These are phyloP conservation scores for Archips crataeganus DNA, from an alignment of 2,888 invertebrate species.

Conservation along the genomic window DNA sequence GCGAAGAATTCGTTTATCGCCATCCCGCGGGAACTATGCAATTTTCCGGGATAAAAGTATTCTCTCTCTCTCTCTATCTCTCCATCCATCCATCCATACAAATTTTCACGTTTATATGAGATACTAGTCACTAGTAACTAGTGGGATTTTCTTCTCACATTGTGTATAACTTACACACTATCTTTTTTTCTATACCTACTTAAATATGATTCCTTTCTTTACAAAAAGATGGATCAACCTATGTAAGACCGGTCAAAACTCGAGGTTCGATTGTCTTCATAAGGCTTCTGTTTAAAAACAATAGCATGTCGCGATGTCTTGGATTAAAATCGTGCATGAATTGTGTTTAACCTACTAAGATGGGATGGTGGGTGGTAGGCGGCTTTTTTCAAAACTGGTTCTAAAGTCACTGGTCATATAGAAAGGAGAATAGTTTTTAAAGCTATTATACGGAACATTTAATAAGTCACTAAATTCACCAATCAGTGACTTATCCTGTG, in stretches of 20 bases:
- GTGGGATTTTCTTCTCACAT: no score
- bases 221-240: constrained; percentile 7
- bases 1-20: no score
- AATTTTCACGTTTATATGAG: no score
- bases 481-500: no score
- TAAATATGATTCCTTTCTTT: neutral
- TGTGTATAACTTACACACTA: no score
- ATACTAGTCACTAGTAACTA: no score
- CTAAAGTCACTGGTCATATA: neutral
- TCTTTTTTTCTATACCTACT: no score
- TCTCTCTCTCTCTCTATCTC: no score
- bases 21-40: no score
- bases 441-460: neutral
- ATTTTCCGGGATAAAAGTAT: no score
- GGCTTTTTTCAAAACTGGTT: constrained; percentile 2
- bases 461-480: no score
- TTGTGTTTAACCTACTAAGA: constrained; percentile 19
- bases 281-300: constrained; percentile 24
- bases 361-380: constrained; percentile 14
- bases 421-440: neutral
- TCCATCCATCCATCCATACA: no score
- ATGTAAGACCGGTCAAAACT: constrained; percentile 14
- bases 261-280: constrained; percentile 7
- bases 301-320: constrained; percentile 11
- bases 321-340: constrained; percentile 25